A percentile compares a stretch with the other conserved stretches of the same genome.
phyloP scores from a whole-genome alignment of 1,140 invertebrate genomes.

The Theocolax elegans region DNA sequence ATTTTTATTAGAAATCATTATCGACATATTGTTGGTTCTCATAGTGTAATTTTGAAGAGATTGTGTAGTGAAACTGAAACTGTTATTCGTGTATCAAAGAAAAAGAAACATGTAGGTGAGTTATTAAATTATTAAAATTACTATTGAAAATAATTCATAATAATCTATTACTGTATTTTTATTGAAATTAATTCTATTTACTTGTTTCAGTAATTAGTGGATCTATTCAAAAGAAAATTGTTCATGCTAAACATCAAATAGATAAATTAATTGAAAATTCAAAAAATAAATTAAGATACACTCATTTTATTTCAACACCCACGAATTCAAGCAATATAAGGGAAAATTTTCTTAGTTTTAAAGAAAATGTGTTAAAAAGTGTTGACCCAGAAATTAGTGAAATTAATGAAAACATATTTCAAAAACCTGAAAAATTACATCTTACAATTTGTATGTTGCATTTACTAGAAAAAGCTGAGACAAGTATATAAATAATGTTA shows the following conservation, averaged over 20 bases:
- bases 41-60: slow-evolving; percentile 6
- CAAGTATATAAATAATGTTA: too few relatives aligned
- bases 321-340: slow-evolving; percentile 70
- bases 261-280: slow-evolving; percentile 75
- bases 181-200: slow-evolving; percentile 28
- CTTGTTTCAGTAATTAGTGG: slow-evolving; percentile 70
- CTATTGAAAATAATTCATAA: too few relatives aligned
- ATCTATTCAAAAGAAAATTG: slow-evolving; percentile 70
- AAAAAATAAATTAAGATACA: slow-evolving; percentile 73
- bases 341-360: slow-evolving; percentile 57
- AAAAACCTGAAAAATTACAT: slow-evolving; percentile 78
- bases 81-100: background rate
- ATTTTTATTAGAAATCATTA: slow-evolving; percentile 9
- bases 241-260: slow-evolving; percentile 75
- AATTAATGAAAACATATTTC: slow-evolving; percentile 78
- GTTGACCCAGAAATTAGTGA: slow-evolving; percentile 66
- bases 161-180: too few relatives aligned
- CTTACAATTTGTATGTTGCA: slow-evolving; percentile 79
- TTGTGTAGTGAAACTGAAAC: background rate
- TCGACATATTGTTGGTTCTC: slow-evolving; percentile 7
- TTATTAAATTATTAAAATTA: background rate
- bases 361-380: slow-evolving; percentile 54
- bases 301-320: slow-evolving; percentile 87
- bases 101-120: slow-evolving; percentile 15
- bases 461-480: slow-evolving; percentile 78